Conservation (phyloP, 1,140 invertebrate species). For the Brachionus plicatilis region DNA sequence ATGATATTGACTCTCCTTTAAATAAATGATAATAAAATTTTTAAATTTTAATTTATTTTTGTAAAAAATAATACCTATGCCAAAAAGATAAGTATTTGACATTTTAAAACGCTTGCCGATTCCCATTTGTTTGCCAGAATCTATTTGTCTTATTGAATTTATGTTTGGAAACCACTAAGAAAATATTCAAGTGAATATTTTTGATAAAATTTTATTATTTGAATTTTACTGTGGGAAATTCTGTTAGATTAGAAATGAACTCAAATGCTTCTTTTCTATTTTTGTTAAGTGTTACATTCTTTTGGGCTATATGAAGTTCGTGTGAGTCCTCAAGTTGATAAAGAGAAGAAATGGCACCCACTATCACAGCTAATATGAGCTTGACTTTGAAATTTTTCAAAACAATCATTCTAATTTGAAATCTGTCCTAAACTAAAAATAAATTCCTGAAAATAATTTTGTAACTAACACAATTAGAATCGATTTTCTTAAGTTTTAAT, state of each 20-base stretch:
- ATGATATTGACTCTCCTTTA: neutral
- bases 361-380: neutral
- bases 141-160: neutral
- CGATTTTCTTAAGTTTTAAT: neutral
- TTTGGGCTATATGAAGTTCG: neutral
- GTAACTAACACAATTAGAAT: neutral
- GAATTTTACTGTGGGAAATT: conserved; percentile 13
- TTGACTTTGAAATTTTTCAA: conserved; percentile 16
- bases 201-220: neutral
- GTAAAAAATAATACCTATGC: neutral
- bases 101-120: conserved; percentile 36
- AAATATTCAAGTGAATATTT: neutral
- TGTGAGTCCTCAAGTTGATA: neutral
- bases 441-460: neutral
- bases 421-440: neutral
- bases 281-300: conserved; percentile 23
- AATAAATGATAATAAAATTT: neutral
- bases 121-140: neutral
- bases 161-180: conserved; percentile 37
- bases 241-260: neutral
- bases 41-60: neutral
- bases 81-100: conserved; percentile 33
- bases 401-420: neutral
- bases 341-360: neutral
- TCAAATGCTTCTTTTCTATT: conserved; percentile 9